A percentile compares a stretch with the other conserved stretches of the same genome.
These are phyloP conservation scores for Epizoanthus stellaris DNA, from an alignment of 92 coral and sea anemone species.

Conservation along the genomic window DNA sequence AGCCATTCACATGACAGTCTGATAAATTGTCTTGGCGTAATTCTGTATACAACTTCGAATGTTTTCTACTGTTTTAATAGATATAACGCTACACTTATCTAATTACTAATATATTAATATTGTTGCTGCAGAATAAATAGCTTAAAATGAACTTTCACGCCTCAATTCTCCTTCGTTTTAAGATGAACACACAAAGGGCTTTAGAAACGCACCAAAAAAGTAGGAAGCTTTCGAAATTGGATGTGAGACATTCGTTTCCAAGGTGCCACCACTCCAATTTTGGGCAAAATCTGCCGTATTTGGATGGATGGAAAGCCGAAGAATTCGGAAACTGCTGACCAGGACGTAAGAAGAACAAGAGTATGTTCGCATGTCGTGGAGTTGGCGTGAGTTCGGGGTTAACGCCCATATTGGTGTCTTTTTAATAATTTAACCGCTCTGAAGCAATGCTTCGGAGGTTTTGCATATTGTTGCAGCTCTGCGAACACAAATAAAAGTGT, in stretches of 20 bases:
- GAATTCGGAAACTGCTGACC: slow-evolving; percentile 32
- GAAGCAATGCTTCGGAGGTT: slow-evolving; percentile 10
- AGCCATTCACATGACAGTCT: too few relatives aligned
- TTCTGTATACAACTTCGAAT: neutral
- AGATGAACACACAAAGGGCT: neutral
- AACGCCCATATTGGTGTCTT: slow-evolving; percentile 63
- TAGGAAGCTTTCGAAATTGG: neutral
- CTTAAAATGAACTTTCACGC: neutral
- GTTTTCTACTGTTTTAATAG: neutral
- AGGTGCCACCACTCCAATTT: neutral
- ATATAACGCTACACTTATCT: neutral
- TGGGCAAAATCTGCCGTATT: slow-evolving; percentile 36
- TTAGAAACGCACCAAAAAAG: neutral
- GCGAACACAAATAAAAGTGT: neutral
- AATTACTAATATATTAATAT: too few relatives aligned
- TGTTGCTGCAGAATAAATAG: neutral
- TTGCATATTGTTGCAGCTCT: slow-evolving; percentile 10
- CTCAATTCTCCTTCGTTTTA: neutral
- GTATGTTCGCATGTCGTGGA: neutral
- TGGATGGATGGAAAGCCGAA: slow-evolving; percentile 7
- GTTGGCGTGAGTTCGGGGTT: slow-evolving; percentile 46
- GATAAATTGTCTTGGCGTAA: too few relatives aligned
- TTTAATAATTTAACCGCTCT: too few relatives aligned
- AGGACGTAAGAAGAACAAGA: slow-evolving; percentile 7
- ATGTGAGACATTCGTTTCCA: neutral